A percentile compares a stretch with the other conserved stretches of the same genome.
phyloP scores from a whole-genome alignment of 2,113 vertebrate genomes.

The Cheirogaleus medius region DNA sequence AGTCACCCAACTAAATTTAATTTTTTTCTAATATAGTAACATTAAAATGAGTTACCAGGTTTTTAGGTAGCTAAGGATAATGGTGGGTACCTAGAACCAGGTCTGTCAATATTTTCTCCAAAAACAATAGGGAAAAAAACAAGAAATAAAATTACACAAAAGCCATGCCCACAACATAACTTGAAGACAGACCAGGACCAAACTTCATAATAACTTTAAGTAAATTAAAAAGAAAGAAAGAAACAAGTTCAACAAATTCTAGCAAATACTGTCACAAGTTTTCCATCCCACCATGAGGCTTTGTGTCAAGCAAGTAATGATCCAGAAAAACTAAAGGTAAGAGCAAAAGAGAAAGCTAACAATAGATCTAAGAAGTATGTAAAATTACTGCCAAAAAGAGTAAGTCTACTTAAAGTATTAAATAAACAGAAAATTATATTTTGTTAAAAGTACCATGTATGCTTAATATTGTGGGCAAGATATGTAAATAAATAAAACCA shows the following conservation, averaged over 20 bases:
- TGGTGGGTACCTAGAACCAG: not conserved
- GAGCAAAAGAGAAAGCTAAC: not conserved
- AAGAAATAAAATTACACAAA: not conserved
- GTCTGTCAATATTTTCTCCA: not conserved
- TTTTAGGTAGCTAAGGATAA: not conserved
- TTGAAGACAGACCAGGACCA: not conserved
- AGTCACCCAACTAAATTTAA: not conserved
- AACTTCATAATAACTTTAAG: not conserved
- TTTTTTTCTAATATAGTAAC: not conserved
- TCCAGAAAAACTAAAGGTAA: not conserved
- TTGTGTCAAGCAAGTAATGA: not conserved
- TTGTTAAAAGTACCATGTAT: not conserved
- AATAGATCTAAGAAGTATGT: not conserved
- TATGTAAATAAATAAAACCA: not conserved
- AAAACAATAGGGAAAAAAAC: not conserved
- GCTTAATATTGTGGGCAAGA: not conserved
- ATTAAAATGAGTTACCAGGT: not conserved
- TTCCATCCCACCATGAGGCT: not conserved
- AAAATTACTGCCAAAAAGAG: not conserved
- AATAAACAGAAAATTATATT: not conserved
- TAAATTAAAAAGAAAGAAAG: not conserved
- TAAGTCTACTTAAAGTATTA: not conserved
- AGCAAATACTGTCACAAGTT: not conserved
- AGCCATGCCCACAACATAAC: not conserved
- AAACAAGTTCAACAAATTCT: conserved; percentile 3